Conservation (phyloP, 2,888 invertebrate species). For the Reticulitermes lucifugus region DNA sequence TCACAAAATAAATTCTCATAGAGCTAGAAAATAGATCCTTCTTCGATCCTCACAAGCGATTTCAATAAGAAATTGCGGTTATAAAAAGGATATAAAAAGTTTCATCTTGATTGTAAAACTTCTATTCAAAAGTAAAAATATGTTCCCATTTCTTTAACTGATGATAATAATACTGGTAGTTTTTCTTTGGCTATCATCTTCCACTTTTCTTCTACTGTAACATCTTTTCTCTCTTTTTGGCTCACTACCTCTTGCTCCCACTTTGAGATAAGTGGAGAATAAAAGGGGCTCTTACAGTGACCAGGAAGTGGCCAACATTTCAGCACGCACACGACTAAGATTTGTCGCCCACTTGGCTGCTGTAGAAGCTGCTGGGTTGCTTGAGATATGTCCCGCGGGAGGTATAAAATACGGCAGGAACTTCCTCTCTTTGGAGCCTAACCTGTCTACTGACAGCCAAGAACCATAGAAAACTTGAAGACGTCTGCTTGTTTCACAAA, state of each 20-base stretch:
- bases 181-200: conserved; percentile 48
- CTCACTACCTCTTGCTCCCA: conserved; percentile 40
- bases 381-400: conserved; percentile 45
- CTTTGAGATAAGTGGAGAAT: conserved; percentile 48
- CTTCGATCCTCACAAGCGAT: not conserved
- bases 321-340: conserved; percentile 40
- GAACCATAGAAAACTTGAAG: too few species aligned
- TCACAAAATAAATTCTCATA: not conserved
- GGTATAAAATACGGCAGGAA: conserved; percentile 41
- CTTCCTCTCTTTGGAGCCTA: conserved; percentile 7
- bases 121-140: conserved; percentile 7
- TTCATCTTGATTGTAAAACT: conserved; percentile 33
- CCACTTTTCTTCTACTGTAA: conserved; percentile 6
- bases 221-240: not conserved
- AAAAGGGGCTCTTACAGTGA: conserved; percentile 36
- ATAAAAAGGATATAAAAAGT: conserved; percentile 26
- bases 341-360: conserved; percentile 43
- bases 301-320: conserved; percentile 50
- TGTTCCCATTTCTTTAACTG: conserved; percentile 26
- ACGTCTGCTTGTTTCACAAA: too few species aligned
- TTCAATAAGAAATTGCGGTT: conserved; percentile 39
- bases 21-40: not conserved
- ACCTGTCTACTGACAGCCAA: not conserved
- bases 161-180: conserved; percentile 32
- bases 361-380: conserved; percentile 1